Evolutionary conservation across 2,888 invertebrate genomes (phyloP).

Genomic region (Athalia cordata): DNA sequence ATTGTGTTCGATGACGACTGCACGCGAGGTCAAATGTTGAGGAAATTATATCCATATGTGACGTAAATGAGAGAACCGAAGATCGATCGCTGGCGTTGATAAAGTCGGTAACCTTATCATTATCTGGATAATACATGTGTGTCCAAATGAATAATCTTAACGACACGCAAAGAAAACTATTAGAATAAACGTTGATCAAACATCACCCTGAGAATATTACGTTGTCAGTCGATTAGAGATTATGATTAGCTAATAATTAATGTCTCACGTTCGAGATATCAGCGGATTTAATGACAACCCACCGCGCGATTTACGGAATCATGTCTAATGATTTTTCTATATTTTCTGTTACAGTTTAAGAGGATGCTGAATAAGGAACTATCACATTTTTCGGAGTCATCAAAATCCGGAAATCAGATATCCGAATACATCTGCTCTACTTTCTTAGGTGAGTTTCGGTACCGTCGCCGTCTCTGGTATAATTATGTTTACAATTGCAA

Average conservation of each 20-base stretch:
- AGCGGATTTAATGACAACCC: too few relatives aligned
- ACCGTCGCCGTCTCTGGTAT: neutral
- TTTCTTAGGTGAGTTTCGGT: conserved; percentile 90
- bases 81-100: conserved; percentile 8
- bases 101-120: neutral
- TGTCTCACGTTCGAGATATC: too few relatives aligned
- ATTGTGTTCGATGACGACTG: neutral
- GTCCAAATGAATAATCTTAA: too few relatives aligned
- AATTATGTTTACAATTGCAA: neutral
- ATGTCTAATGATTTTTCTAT: conserved; percentile 42
- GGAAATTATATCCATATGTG: neutral
- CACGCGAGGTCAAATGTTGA: conserved; percentile 6
- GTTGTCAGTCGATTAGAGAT: too few relatives aligned
- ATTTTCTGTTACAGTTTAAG: conserved; percentile 90
- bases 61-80: neutral
- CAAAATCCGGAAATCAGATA: conserved; percentile 99
- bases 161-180: too few relatives aligned
- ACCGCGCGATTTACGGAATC: neutral
- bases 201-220: too few relatives aligned
- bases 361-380: conserved; percentile 99
- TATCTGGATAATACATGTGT: neutral
- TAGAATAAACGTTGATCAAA: too few relatives aligned
- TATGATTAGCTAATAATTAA: too few relatives aligned
- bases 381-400: conserved; percentile 99
- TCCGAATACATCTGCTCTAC: conserved; percentile 99